phyloP scores from a whole-genome alignment of 1,140 invertebrate genomes.

The Hetaerina americana region DNA sequence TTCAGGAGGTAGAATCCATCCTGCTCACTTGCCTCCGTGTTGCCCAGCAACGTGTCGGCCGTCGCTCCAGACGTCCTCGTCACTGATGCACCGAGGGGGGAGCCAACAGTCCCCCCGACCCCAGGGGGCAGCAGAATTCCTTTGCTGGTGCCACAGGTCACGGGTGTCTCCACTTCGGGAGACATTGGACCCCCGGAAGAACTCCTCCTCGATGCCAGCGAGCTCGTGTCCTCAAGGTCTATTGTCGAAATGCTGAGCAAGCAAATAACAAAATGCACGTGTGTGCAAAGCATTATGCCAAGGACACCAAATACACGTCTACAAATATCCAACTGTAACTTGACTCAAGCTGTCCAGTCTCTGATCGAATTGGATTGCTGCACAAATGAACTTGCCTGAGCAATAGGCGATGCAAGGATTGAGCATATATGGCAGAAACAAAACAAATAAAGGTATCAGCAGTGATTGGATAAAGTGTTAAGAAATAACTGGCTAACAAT shows the following conservation, averaged over 20 bases:
- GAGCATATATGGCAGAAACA: too few species aligned
- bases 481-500: too few species aligned
- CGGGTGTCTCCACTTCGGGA: conserved; percentile 45
- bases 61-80: conserved; percentile 26
- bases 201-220: conserved; percentile 50
- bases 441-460: too few species aligned
- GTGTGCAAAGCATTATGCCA: neutral
- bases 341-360: too few species aligned
- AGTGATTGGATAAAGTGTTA: too few species aligned
- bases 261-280: neutral
- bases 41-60: conserved; percentile 20
- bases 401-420: too few species aligned
- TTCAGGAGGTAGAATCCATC: conserved; percentile 91
- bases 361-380: too few species aligned
- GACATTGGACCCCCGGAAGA: conserved; percentile 66
- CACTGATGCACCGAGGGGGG: neutral
- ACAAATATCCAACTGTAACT: neutral
- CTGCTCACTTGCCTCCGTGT: conserved; percentile 37
- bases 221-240: conserved; percentile 26
- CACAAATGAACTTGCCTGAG: too few species aligned
- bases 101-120: neutral
- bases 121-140: conserved; percentile 3
- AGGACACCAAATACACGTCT: neutral
- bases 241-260: neutral
- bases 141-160: neutral